phyloP scores from a whole-genome alignment of 2,888 invertebrate species.

The Cheilosia impressa region DNA sequence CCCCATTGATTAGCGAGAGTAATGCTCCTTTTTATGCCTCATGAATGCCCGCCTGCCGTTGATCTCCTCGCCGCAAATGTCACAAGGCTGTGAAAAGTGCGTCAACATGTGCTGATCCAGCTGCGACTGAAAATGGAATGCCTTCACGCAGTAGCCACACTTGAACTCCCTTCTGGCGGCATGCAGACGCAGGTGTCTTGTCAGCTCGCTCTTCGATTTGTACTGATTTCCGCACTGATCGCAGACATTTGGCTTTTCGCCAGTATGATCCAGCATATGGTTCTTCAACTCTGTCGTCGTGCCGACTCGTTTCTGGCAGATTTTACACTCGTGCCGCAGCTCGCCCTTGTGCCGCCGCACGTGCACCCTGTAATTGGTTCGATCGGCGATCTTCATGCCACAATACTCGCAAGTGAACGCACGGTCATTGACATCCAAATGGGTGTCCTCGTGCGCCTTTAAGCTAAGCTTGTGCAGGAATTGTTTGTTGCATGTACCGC shows the following conservation, averaged over 20 bases:
- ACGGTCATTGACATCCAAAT: conserved; percentile 54
- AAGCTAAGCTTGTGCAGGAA: conserved; percentile 59
- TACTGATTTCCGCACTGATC: conserved; percentile 62
- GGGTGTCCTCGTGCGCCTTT: conserved; percentile 61
- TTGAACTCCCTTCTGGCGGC: conserved; percentile 45
- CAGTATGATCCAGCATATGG: conserved; percentile 69
- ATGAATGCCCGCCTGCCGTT: conserved; percentile 54
- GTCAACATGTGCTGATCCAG: conserved; percentile 57
- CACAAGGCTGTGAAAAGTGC: conserved; percentile 52
- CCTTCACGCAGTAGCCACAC: conserved; percentile 55
- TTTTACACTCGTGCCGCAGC: conserved; percentile 51
- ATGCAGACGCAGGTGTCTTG: conserved; percentile 51
- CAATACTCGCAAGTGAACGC: conserved; percentile 67
- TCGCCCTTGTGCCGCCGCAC: conserved; percentile 64
- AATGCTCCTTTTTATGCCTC: conserved; percentile 53
- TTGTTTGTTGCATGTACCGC: conserved; percentile 51
- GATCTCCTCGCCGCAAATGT: conserved; percentile 53
- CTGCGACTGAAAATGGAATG: conserved; percentile 50
- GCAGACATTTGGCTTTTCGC: conserved; percentile 62
- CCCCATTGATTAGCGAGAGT: background rate
- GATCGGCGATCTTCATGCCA: conserved; percentile 64
- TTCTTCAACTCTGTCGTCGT: conserved; percentile 55
- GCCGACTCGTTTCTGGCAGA: conserved; percentile 55
- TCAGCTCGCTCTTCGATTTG: conserved; percentile 52
- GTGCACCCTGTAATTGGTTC: conserved; percentile 66